Percentiles rank a stretch among this genome's conserved stretches.
Evolutionary conservation across 2,113 vertebrate species (phyloP).

Genomic region (Nycticorax nycticorax): DNA sequence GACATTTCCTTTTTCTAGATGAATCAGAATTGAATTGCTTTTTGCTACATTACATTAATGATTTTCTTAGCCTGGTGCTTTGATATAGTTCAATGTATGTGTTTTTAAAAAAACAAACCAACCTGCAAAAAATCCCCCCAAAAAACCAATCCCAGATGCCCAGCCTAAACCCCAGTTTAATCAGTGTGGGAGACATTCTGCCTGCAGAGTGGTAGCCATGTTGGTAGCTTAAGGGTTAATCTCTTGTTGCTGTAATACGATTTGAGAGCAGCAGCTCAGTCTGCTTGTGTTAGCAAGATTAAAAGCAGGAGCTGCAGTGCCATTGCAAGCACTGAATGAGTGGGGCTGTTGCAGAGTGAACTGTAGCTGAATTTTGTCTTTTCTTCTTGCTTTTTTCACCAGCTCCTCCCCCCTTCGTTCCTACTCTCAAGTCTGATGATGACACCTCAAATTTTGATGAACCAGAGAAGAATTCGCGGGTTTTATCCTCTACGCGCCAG

Average conservation of each 20-base stretch:
- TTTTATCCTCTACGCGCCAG: constrained; percentile 87
- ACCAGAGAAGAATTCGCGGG: constrained; percentile 86
- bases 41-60: not conserved
- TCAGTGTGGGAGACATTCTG: constrained; percentile 43
- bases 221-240: constrained; percentile 80
- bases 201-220: constrained; percentile 81
- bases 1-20: constrained; percentile 39
- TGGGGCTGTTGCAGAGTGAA: constrained; percentile 71
- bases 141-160: not conserved
- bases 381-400: constrained; percentile 80
- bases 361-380: constrained; percentile 72
- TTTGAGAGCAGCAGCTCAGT: constrained; percentile 80
- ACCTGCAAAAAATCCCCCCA: too few relatives aligned
- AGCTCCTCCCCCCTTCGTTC: constrained; percentile 92
- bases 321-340: constrained; percentile 73
- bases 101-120: not conserved
- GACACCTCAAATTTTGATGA: constrained; percentile 92
- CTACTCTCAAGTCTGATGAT: constrained; percentile 90
- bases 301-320: constrained; percentile 87
- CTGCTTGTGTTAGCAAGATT: constrained; percentile 86
- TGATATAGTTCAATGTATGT: constrained; percentile 4
- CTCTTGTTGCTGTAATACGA: constrained; percentile 84
- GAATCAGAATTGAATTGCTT: not conserved
- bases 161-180: not conserved
- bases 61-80: constrained; percentile 18